Evolutionary conservation across 1,140 invertebrate genomes (phyloP), one percentile per base, ranked within the genome.

Genomic region (Drosophila littoralis): DNA sequence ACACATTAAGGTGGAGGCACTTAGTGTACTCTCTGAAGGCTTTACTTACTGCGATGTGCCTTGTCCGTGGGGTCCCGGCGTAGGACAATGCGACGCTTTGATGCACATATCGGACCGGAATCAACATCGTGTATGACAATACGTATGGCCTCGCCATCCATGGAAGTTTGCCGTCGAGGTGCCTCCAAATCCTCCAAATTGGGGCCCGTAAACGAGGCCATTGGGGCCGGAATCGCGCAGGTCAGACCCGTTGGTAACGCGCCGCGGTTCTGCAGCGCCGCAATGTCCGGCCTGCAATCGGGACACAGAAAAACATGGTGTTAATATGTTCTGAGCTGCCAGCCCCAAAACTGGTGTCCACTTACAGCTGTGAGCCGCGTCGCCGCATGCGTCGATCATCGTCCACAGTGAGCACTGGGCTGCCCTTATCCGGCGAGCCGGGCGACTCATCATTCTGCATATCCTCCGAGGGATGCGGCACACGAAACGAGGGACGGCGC

Each of bases 101-200:
- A 93, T 83, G 95, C 95, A 61, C 94, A 93, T 76, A 94, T 93
- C 59, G 94, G 93, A 45, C 94, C 95, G 92, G 95, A 93, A 92
- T 98, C 97, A 15, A 98, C 97, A 84, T 98, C 97, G 85, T 98
- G 97, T 79, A 98, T 98, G 61, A 98, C 97, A 77, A 98, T 98
- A 81, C 97, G 96, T 76, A 98, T 98, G 51, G 96, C 97, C 92
- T 98, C 97, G 0, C 97, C 97, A 83, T 98, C 97, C 57, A 96
- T 96, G 13, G 97, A 96, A 75, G 96, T 96, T 88, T 97, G 96
- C 22, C 97, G 93, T 63, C 95, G 92, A 5, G 95, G 93, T 32
- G 94, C 86, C 69, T 94, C 94, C 12, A 94, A 92, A 69, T 95
- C 94, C 77, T 95, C 94, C 22, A 94, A 76, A 55, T 94, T 94